Conservation (phyloP, 2,113 vertebrate species). For the Bufo bufo region DNA sequence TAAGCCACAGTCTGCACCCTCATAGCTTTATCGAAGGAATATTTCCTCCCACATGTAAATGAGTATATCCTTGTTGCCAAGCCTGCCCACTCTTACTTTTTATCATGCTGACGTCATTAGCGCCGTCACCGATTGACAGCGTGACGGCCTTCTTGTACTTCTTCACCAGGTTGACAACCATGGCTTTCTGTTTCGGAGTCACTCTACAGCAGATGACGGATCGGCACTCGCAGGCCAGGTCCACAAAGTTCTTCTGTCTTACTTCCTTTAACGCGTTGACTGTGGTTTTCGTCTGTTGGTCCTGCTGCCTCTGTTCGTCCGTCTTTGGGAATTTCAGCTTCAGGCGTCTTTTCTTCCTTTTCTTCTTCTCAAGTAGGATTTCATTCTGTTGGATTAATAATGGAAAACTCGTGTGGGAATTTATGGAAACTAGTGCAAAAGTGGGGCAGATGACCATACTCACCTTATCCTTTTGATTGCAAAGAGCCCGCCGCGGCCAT, state of each 20-base stretch:
- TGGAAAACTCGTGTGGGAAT: too few species aligned
- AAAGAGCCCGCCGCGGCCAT: too few species aligned
- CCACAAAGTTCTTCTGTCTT: slow-evolving; percentile 89
- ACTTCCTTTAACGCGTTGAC: slow-evolving; percentile 83
- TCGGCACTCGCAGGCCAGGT: slow-evolving; percentile 92
- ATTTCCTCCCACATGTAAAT: too few species aligned
- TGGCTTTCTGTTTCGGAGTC: slow-evolving; percentile 95
- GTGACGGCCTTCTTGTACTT: slow-evolving; percentile 96
- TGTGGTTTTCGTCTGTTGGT: slow-evolving; percentile 72
- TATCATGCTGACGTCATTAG: slow-evolving; percentile 99
- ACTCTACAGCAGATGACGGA: slow-evolving; percentile 96
- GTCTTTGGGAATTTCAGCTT: slow-evolving; percentile 83
- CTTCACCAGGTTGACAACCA: slow-evolving; percentile 95
- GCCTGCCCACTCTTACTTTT: slow-evolving; percentile 93
- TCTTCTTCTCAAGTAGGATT: slow-evolving; percentile 96
- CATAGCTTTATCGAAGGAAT: too few species aligned
- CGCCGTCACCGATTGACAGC: slow-evolving; percentile 93
- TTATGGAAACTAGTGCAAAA: too few species aligned
- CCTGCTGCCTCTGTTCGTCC: slow-evolving; percentile 65
- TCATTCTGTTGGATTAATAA: slow-evolving; percentile 92
- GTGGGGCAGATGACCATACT: too few species aligned
- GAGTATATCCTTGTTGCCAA: too few species aligned
- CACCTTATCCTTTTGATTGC: too few species aligned
- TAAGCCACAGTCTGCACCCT: too few species aligned
- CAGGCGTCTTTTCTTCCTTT: slow-evolving; percentile 79